Conservation (phyloP, 2,888 invertebrate species). For the Aleiodes testaceus region DNA sequence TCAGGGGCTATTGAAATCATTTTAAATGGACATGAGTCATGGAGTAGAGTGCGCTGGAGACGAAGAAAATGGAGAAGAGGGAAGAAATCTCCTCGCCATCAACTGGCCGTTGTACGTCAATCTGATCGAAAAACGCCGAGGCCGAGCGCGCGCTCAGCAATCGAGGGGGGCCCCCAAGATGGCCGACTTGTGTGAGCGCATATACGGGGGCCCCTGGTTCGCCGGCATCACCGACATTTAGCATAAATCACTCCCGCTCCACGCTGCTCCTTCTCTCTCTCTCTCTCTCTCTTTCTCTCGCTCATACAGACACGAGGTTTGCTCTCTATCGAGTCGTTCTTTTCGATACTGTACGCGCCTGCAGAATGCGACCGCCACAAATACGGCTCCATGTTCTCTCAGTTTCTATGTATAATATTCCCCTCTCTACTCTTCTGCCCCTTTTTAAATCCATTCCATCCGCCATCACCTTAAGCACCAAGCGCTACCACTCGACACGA, state of each 20-base stretch:
- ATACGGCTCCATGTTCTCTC: constrained; percentile 19
- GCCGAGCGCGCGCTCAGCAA: constrained; percentile 50
- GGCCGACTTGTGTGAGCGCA: constrained; percentile 54
- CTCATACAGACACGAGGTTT: constrained; percentile 21
- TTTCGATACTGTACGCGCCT: constrained; percentile 33
- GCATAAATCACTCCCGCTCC: constrained; percentile 72
- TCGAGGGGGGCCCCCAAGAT: constrained; percentile 61
- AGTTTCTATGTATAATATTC: not conserved
- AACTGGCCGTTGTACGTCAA: constrained; percentile 42
- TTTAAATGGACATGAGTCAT: too few relatives aligned
- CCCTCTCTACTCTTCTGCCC: not conserved
- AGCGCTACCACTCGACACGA: constrained; percentile 15
- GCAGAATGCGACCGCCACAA: constrained; percentile 38
- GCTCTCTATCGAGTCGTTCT: constrained; percentile 17
- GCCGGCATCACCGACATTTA: constrained; percentile 66
- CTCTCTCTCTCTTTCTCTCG: constrained; percentile 40
- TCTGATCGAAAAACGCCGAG: constrained; percentile 50
- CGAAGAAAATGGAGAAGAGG: not conserved
- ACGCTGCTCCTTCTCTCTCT: constrained; percentile 53
- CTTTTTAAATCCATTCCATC: not conserved
- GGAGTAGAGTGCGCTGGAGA: too few relatives aligned
- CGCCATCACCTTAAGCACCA: constrained; percentile 1
- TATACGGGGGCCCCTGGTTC: constrained; percentile 62
- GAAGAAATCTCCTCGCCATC: too few relatives aligned
- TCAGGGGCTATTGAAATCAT: too few relatives aligned